These are phyloP conservation scores for Falco berigora DNA, from an alignment of 2,797 vertebrate species.

Conservation along the genomic window DNA sequence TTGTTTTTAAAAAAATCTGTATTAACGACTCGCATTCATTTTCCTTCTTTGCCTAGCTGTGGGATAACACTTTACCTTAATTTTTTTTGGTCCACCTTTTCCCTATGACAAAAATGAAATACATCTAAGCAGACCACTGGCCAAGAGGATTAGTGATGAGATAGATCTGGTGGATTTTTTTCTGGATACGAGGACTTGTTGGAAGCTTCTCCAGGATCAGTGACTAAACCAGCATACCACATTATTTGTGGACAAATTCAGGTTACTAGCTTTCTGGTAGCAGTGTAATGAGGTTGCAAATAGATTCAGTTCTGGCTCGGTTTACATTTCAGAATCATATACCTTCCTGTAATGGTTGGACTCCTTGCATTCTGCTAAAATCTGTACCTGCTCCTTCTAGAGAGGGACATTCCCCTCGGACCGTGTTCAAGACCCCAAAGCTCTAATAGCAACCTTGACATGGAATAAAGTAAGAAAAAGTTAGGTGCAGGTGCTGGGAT, in stretches of 20 bases:
- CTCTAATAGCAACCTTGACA: neutral
- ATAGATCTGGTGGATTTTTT: neutral
- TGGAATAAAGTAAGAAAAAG: neutral
- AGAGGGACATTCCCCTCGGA: neutral
- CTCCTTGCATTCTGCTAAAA: neutral
- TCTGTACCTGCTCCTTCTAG: neutral
- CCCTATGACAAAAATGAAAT: neutral
- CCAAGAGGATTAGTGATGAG: neutral
- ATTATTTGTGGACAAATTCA: neutral
- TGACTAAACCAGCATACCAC: neutral
- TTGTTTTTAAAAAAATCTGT: neutral
- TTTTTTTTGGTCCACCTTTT: neutral
- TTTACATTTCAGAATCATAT: neutral
- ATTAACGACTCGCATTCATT: neutral
- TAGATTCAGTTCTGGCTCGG: neutral
- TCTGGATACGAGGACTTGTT: neutral
- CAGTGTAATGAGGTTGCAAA: neutral
- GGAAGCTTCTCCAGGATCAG: neutral
- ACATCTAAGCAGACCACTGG: neutral
- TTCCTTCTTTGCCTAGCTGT: neutral
- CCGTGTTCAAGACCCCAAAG: neutral
- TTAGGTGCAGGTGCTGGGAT: neutral
- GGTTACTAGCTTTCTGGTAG: neutral
- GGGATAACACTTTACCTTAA: neutral
- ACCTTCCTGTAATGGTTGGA: neutral